A percentile compares a stretch with the other conserved stretches of the same genome.
phyloP scores from a whole-genome alignment of 2,888 invertebrate genomes.

The Macaria liturata region DNA sequence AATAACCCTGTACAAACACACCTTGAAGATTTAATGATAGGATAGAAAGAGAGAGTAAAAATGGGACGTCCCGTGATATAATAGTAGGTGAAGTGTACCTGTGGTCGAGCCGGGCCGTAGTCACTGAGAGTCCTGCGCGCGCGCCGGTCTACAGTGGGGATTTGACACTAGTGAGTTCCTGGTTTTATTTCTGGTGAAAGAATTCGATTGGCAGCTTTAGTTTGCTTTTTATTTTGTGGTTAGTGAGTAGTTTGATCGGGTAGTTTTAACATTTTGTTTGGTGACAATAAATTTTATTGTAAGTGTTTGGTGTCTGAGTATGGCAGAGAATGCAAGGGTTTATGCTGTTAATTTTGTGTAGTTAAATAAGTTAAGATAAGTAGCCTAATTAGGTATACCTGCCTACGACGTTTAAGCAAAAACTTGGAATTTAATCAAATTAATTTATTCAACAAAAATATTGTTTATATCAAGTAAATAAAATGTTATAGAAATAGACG shows the following conservation, averaged over 20 bases:
- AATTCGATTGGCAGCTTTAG: constrained; percentile 14
- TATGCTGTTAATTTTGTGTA: too few relatives aligned
- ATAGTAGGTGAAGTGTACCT: constrained; percentile 67
- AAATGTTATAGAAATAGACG: too few relatives aligned
- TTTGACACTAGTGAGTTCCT: constrained; percentile 58
- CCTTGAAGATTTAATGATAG: constrained; percentile 32
- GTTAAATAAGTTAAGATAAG: too few relatives aligned
- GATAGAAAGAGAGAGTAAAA: constrained; percentile 55
- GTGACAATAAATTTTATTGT: neutral
- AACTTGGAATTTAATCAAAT: too few relatives aligned
- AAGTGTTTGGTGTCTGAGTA: too few relatives aligned
- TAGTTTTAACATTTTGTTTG: neutral
- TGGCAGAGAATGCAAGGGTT: too few relatives aligned
- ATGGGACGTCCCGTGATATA: constrained; percentile 69
- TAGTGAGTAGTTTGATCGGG: neutral
- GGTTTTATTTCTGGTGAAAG: constrained; percentile 29
- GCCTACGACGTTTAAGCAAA: too few relatives aligned
- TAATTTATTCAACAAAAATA: too few relatives aligned
- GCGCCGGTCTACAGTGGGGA: constrained; percentile 50
- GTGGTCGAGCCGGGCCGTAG: constrained; percentile 56
- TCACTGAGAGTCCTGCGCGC: constrained; percentile 58
- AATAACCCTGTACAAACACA: constrained; percentile 31
- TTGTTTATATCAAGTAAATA: too few relatives aligned
- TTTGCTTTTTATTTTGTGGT: neutral
- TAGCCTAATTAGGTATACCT: too few relatives aligned